These are phyloP conservation scores for Sitophilus oryzae DNA, from an alignment of 1,140 invertebrate species.

Conservation along the genomic window DNA sequence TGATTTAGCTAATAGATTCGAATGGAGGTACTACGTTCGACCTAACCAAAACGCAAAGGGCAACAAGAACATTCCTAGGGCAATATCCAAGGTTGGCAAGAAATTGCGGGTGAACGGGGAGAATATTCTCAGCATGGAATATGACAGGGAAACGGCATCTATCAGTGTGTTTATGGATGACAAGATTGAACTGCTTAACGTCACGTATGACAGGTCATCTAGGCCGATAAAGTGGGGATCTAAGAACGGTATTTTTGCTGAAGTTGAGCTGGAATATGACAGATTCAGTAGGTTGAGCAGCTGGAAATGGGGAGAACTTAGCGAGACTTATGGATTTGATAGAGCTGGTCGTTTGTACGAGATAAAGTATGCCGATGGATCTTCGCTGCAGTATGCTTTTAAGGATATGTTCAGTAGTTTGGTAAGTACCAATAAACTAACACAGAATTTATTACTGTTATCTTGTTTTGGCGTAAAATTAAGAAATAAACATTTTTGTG, in stretches of 20 bases:
- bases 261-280: constrained; percentile 89
- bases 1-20: constrained; percentile 86
- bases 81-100: constrained; percentile 73
- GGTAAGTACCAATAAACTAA: constrained; percentile 48
- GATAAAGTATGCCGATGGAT: constrained; percentile 82
- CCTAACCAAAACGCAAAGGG: constrained; percentile 54
- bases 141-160: constrained; percentile 81
- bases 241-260: constrained; percentile 74
- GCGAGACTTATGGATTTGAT: constrained; percentile 83
- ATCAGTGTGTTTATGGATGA: constrained; percentile 88
- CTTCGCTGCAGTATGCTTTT: constrained; percentile 79
- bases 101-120: constrained; percentile 86
- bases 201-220: constrained; percentile 87
- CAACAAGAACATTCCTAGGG: constrained; percentile 55
- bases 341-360: constrained; percentile 77
- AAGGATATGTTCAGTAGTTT: constrained; percentile 82
- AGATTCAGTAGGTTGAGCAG: constrained; percentile 80
- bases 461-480: no score
- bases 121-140: constrained; percentile 85
- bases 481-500: no score
- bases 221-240: constrained; percentile 85
- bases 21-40: constrained; percentile 87
- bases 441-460: no score
- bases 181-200: constrained; percentile 79
- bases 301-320: constrained; percentile 89